Conservation (phyloP, 2,888 invertebrate species). For the Scrobipalpa costella region DNA sequence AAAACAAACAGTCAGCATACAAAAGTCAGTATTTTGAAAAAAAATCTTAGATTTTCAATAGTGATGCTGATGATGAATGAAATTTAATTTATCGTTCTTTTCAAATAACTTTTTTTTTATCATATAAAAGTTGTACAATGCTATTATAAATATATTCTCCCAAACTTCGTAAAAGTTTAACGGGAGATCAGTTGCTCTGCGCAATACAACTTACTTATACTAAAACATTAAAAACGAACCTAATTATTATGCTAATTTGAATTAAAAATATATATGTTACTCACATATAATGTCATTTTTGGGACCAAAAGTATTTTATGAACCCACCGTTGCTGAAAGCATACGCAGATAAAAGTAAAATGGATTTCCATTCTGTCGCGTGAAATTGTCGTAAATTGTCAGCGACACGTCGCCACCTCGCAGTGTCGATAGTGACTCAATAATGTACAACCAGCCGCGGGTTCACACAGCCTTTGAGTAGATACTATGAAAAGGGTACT, state of each 20-base stretch:
- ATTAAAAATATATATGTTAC: too few species aligned
- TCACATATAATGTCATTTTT: not conserved
- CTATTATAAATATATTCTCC: too few species aligned
- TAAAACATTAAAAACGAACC: too few species aligned
- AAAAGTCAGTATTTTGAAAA: too few species aligned
- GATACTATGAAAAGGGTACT: not conserved
- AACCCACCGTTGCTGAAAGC: not conserved
- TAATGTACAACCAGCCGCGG: conserved; percentile 9
- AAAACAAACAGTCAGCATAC: too few species aligned
- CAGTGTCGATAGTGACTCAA: conserved; percentile 15
- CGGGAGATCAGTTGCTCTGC: too few species aligned
- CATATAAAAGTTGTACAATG: too few species aligned
- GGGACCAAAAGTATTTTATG: not conserved
- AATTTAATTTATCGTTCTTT: too few species aligned
- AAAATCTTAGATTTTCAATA: not conserved
- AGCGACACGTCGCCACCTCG: conserved; percentile 2
- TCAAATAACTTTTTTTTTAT: too few species aligned
- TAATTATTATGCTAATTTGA: too few species aligned
- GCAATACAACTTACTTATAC: too few species aligned
- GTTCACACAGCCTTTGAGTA: not conserved
- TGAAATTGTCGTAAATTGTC: conserved; percentile 11
- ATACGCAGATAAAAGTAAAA: conserved; percentile 13
- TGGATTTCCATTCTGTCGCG: not conserved
- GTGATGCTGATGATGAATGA: not conserved
- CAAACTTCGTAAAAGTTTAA: too few species aligned